Evolutionary conservation across 2,113 vertebrate genomes (phyloP).

Genomic region (Ascaphus truei): DNA sequence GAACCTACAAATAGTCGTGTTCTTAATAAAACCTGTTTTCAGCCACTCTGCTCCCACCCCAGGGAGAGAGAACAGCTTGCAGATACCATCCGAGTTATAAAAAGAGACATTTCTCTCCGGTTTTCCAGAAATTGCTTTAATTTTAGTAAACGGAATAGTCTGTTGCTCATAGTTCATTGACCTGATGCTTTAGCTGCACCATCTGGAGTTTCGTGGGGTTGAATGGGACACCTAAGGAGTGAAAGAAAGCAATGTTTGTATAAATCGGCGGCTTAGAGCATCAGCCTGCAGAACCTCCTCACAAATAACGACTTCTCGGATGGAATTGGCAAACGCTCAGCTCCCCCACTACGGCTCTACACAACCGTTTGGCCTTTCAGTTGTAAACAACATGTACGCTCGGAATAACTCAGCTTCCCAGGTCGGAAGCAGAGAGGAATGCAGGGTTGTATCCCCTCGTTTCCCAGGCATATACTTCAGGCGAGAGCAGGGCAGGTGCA

Average conservation of each 20-base stretch:
- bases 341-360: conserved; percentile 4
- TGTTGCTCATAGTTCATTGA: conserved; percentile 23
- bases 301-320: conserved; percentile 37
- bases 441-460: conserved; percentile 13
- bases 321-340: conserved; percentile 41
- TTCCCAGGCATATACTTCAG: conserved; percentile 19
- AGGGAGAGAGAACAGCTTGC: conserved; percentile 15
- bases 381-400: conserved; percentile 13
- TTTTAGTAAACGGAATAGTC: conserved; percentile 40
- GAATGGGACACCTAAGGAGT: conserved; percentile 18
- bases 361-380: conserved; percentile 20
- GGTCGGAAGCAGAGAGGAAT: conserved; percentile 29
- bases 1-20: conserved; percentile 26
- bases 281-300: not conserved
- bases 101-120: conserved; percentile 44
- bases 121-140: conserved; percentile 40
- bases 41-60: conserved; percentile 16
- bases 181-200: conserved; percentile 41
- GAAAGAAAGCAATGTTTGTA: conserved; percentile 30
- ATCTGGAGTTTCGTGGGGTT: conserved; percentile 9
- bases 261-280: conserved; percentile 11
- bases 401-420: conserved; percentile 27
- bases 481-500: not conserved
- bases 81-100: conserved; percentile 38
- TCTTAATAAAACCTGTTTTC: conserved; percentile 36